Evolutionary conservation across 2,797 vertebrate genomes (phyloP).

Genomic region (Nyctibius grandis): DNA sequence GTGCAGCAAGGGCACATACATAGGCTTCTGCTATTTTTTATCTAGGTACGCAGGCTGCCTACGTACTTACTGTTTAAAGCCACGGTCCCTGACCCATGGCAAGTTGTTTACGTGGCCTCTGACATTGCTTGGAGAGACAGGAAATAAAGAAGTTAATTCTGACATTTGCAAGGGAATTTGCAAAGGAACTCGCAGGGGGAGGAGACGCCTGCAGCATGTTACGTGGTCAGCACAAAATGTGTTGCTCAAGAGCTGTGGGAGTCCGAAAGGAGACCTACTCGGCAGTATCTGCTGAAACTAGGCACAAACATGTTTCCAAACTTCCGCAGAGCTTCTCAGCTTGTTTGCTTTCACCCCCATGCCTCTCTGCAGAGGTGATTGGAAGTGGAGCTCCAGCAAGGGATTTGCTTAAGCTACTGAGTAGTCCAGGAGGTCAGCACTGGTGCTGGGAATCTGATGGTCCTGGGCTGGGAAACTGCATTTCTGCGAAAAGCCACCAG

Average conservation of each 20-base stretch:
- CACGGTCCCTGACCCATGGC: fast-evolving
- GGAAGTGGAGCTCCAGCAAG: neutral
- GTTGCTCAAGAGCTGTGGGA: constrained; percentile 33
- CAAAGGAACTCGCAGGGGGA: neutral
- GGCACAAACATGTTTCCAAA: neutral
- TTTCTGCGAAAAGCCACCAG: neutral
- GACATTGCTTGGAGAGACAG: neutral
- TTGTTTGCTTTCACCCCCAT: neutral
- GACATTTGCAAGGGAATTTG: neutral
- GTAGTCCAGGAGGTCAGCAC: neutral
- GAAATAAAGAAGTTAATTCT: neutral
- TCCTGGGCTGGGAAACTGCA: neutral
- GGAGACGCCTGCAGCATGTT: neutral
- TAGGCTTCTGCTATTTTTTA: neutral
- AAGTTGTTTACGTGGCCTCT: neutral
- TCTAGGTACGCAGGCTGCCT: neutral
- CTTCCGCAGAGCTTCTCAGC: neutral
- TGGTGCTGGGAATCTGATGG: neutral
- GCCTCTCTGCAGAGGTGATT: neutral
- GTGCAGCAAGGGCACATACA: neutral
- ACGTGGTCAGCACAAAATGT: neutral
- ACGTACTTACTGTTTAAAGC: neutral
- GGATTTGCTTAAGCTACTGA: neutral
- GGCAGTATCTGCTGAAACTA: constrained; percentile 27
- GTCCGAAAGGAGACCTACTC: neutral